Percentiles rank a stretch among this genome's conserved stretches.
These are phyloP conservation scores for Cybosia mesomella DNA, from an alignment of 2,888 invertebrate genomes.

Conservation along the genomic window DNA sequence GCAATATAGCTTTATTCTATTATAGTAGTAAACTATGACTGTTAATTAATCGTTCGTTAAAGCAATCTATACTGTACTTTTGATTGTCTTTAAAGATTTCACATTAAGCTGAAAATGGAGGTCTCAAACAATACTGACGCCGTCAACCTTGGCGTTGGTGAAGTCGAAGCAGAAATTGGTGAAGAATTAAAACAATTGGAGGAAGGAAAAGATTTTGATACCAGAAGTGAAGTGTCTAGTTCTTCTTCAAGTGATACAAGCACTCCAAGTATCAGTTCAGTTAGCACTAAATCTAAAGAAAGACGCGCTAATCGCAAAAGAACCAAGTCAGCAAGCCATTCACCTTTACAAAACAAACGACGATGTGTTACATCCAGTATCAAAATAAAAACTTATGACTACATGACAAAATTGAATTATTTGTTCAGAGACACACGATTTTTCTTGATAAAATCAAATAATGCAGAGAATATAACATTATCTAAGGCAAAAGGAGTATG, in stretches of 20 bases:
- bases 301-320: slow-evolving; percentile 87
- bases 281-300: slow-evolving; percentile 90
- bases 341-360: slow-evolving; percentile 76
- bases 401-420: slow-evolving; percentile 96
- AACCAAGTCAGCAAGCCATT: slow-evolving; percentile 76
- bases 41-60: slow-evolving; percentile 19
- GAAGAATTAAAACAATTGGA: slow-evolving; percentile 93
- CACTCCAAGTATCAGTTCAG: slow-evolving; percentile 92
- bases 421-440: slow-evolving; percentile 97
- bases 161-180: slow-evolving; percentile 91
- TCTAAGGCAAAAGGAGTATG: slow-evolving; percentile 98
- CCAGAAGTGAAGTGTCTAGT: slow-evolving; percentile 95
- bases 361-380: slow-evolving; percentile 67
- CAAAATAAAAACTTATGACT: slow-evolving; percentile 92
- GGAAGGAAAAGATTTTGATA: slow-evolving; percentile 92
- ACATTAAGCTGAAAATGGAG: slow-evolving; percentile 75
- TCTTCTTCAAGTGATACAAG: slow-evolving; percentile 91
- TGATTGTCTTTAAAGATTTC: slow-evolving; percentile 18
- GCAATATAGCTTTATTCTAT: slow-evolving; percentile 17
- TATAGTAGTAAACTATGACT: slow-evolving; percentile 24
- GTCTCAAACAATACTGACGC: slow-evolving; percentile 86
- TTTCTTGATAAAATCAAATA: slow-evolving; percentile 99
- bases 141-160: slow-evolving; percentile 89
- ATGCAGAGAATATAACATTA: slow-evolving; percentile 97
- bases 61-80: slow-evolving; percentile 19